Evolutionary conservation across 2,797 vertebrate genomes (phyloP), one percentile per base, ranked within the genome.

Genomic region (Mus caroli): DNA sequence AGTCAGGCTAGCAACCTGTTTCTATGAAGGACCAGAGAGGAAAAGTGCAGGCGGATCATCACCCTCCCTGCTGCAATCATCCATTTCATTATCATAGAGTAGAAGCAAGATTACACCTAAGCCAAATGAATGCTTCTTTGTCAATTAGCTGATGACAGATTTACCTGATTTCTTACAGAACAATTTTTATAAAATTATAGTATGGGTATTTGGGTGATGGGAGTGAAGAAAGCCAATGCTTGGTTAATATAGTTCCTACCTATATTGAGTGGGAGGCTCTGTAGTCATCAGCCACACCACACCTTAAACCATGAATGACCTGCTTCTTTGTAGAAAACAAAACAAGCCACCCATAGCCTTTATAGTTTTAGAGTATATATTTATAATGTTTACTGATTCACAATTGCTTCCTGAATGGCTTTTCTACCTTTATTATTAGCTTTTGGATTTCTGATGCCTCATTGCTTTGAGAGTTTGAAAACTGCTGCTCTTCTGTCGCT

Each of bases 391-490:
- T 50, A 75, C 56, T 91, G 52, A 31, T 52, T 52, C 82, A 40
- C 26, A 92, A 17, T 75, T 92, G 13, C 34, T 95, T 91, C n/a
- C 43, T 80, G 43, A 54, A 50, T 87, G 28, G 24, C 76, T 96
- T 96, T 67, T 4, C 24, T 77, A 52, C 0, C 6, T 82, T 90
- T 77, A 46, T 12, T 77, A 64, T 6, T 95, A 20, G 19, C 26
- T 94, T 90, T 43, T 76, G 4, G 76, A 56, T 96, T 96, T 80
- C 12, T 78, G n/a, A 79, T 75, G n/a, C 54, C 56, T 95, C 19
- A 37, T 2, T 93, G 31, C 92, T 82, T 93, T 40, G 6, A 90
- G n/a, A 77, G 20, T 78, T 93, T 95, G 76, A 88, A 20, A 95
- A 77, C 52, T 52, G 11, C 40, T 94, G 24, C 28, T 78, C 28